phyloP scores from a whole-genome alignment of 2,113 vertebrate species.

The Myiopsitta monachus region DNA sequence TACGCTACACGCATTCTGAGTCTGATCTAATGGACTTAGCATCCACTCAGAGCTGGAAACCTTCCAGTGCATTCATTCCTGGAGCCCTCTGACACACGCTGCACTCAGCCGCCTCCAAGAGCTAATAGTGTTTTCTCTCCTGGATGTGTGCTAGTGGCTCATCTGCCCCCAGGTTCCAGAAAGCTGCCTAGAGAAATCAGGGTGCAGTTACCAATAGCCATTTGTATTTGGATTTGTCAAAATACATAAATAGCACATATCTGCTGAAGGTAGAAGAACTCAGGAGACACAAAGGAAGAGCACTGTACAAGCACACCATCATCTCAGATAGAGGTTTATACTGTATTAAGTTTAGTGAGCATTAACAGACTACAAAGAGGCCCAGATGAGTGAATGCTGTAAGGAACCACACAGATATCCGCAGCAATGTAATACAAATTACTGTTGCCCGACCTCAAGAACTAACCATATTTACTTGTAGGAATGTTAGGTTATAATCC shows the following conservation, averaged over 20 bases:
- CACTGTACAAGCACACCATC: neutral
- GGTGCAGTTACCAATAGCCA: neutral
- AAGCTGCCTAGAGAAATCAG: neutral
- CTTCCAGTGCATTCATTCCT: neutral
- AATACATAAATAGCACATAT: neutral
- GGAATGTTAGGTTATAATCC: neutral
- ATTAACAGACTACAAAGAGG: neutral
- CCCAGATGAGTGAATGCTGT: neutral
- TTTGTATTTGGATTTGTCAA: neutral
- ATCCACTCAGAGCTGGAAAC: neutral
- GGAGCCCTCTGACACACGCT: neutral
- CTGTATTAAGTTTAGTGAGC: neutral
- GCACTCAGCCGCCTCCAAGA: neutral
- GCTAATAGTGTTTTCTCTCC: neutral
- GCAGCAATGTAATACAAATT: neutral
- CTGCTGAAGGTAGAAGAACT: neutral
- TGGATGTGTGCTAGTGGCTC: neutral
- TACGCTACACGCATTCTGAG: neutral
- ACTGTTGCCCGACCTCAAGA: neutral
- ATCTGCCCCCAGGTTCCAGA: neutral
- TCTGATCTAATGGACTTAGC: accelerated
- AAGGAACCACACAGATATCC: neutral
- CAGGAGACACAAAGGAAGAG: neutral
- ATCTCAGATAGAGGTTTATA: neutral
- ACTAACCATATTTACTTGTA: neutral